Evolutionary conservation across 2,113 vertebrate species (phyloP).

Genomic region (Maccullochella peelii): DNA sequence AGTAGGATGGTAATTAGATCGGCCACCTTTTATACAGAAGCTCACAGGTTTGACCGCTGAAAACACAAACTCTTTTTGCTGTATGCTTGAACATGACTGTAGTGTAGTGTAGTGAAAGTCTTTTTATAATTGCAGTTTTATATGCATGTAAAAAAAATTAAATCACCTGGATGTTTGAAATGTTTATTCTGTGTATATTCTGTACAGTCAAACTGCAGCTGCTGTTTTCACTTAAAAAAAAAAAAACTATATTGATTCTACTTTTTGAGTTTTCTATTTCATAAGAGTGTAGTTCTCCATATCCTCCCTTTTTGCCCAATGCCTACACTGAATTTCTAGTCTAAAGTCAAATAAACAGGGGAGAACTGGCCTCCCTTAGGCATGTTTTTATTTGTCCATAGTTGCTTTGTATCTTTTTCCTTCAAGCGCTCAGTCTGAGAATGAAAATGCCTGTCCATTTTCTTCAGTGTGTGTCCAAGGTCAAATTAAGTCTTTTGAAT

Average conservation of each 20-base stretch:
- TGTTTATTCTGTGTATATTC: too few relatives aligned
- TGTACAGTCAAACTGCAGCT: not conserved
- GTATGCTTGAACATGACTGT: not conserved
- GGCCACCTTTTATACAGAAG: slow-evolving; percentile 7
- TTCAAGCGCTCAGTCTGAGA: not conserved
- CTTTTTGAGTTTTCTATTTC: slow-evolving; percentile 11
- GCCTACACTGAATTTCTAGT: not conserved
- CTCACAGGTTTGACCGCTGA: slow-evolving; percentile 36
- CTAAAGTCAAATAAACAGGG: not conserved
- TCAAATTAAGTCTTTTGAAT: slow-evolving; percentile 1
- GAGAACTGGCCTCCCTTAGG: not conserved
- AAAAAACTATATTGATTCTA: not conserved
- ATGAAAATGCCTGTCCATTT: not conserved
- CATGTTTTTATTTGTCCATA: not conserved
- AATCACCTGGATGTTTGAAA: not conserved
- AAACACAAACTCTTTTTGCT: not conserved
- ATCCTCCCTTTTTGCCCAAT: not conserved
- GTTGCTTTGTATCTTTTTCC: not conserved
- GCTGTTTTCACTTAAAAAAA: not conserved
- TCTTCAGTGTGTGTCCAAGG: slow-evolving; percentile 27
- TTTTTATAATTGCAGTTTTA: not conserved
- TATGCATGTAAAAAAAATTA: not conserved
- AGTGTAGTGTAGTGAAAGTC: not conserved
- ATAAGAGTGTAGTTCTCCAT: not conserved
- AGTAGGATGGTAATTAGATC: not conserved